phyloP scores from a whole-genome alignment of 2,113 vertebrate species.

The Gallinago jamesoni region DNA sequence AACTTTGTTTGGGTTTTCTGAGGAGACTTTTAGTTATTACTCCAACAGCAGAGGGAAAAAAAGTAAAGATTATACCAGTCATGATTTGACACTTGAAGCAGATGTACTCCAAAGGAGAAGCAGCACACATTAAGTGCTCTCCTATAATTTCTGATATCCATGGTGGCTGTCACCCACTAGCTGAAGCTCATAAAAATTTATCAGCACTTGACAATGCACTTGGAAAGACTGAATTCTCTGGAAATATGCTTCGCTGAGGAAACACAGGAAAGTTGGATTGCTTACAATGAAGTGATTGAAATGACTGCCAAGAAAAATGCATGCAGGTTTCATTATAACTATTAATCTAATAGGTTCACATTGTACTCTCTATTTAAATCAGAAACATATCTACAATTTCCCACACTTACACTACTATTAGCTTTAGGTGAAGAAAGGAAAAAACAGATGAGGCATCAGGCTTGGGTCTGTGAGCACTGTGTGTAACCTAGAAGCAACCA shows the following conservation, averaged over 20 bases:
- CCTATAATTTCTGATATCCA: constrained; percentile 64
- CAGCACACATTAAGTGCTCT: constrained; percentile 54
- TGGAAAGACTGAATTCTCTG: constrained; percentile 73
- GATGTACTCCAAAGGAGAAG: constrained; percentile 51
- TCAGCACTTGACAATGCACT: constrained; percentile 72
- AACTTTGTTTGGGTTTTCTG: constrained; percentile 45
- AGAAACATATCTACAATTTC: constrained; percentile 62
- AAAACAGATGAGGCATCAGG: constrained; percentile 71
- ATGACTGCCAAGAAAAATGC: constrained; percentile 74
- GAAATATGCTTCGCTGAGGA: constrained; percentile 74
- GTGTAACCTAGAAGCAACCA: constrained; percentile 46
- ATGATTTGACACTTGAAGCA: constrained; percentile 59
- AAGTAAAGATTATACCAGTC: constrained; percentile 37
- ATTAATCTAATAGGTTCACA: constrained; percentile 74
- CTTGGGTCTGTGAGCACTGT: constrained; percentile 40
- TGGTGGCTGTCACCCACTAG: constrained; percentile 63
- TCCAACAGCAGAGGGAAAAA: background rate
- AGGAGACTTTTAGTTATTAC: constrained; percentile 7
- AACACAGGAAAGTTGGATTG: constrained; percentile 71
- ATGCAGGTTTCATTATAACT: constrained; percentile 75
- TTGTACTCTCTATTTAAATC: constrained; percentile 59
- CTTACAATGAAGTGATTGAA: constrained; percentile 74
- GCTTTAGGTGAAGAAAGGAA: constrained; percentile 63
- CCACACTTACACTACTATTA: constrained; percentile 73
- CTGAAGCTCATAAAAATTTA: constrained; percentile 71